Evolutionary conservation across 1,140 invertebrate species (phyloP), one percentile per base, ranked within the genome.

Genomic region (Zaprionus nigranus): DNA sequence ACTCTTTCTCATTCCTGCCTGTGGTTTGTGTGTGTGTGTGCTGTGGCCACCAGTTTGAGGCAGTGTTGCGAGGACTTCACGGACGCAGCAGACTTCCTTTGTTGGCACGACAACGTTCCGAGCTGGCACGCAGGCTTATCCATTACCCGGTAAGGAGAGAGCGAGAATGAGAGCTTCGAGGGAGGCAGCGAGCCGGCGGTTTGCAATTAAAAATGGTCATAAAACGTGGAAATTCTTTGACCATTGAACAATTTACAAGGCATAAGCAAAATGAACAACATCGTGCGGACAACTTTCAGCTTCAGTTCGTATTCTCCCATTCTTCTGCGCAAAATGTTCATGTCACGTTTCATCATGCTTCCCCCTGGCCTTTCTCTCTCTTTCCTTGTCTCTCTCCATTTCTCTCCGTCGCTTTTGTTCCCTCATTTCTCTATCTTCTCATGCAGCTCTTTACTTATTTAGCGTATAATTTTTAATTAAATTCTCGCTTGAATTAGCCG

Each of bases 401-500:
- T 62, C n/a, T 54, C 51, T 63, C 11, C 22, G 22, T 38, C 30
- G 20, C 38, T 43, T 59, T 36, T n/a, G 9, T 59, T 74, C 36
- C 5, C 12, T 53, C 26, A 5, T 43, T 26, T 36, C 13, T 56
- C 38, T 57, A n/a, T 63, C 26, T 22, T 49, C 6, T 17, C 38
- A 34, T 60, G n/a, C 36, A 3, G 12, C 26, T 43, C 24, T 58
- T 51, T 60, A 62, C 66, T 80, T 88, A 88, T 87, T 78, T 83
- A 74, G 74, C 64, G 75, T 63, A 68, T 46, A 79, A 77, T 87
- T 88, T 90, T 84, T 90, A 90, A 90, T 90, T 88, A 88, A 88
- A 90, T 88, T 88, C 73, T 90, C 78, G 75, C 85, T 71, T 74
- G 81, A 87, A 87, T 87, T 87, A 83, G 84, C 85, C 78, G 54